Evolutionary conservation across 2,888 invertebrate genomes (phyloP).

Genomic region (Cephus sareptanus): DNA sequence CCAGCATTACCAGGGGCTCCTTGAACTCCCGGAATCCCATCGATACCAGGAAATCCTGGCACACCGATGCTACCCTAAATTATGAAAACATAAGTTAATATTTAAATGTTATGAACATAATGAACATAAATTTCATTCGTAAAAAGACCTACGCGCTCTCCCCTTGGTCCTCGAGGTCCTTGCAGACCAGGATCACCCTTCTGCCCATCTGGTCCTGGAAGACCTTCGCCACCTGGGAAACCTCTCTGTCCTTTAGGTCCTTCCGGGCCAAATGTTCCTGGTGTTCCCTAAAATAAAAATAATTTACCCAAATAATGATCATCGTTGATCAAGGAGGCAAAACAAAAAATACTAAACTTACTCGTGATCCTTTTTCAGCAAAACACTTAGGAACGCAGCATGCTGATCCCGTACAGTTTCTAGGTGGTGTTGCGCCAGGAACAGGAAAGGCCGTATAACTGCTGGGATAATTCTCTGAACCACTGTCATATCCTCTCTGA

Average conservation of each 20-base stretch:
- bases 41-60: constrained; percentile 86
- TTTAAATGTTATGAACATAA: not conserved
- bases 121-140: not conserved
- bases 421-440: constrained; percentile 67
- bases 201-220: constrained; percentile 88
- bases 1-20: constrained; percentile 80
- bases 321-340: not conserved
- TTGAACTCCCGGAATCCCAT: constrained; percentile 78
- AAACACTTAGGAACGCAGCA: constrained; percentile 88
- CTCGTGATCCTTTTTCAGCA: constrained; percentile 87
- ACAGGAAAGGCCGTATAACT: constrained; percentile 68
- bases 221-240: constrained; percentile 85
- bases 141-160: constrained; percentile 72
- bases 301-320: not conserved
- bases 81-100: not conserved
- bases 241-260: constrained; percentile 84
- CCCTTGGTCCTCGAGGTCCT: constrained; percentile 85
- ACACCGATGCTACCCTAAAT: constrained; percentile 82
- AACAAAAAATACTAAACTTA: constrained; percentile 60
- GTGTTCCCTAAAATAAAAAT: constrained; percentile 72
- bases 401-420: constrained; percentile 75
- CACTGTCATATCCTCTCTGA: constrained; percentile 48
- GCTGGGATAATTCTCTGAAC: constrained; percentile 55
- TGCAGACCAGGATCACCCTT: constrained; percentile 88
- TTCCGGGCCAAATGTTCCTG: constrained; percentile 77